These are phyloP conservation scores for Thalassoma bifasciatum DNA, from an alignment of 2,113 vertebrate species.

Conservation along the genomic window DNA sequence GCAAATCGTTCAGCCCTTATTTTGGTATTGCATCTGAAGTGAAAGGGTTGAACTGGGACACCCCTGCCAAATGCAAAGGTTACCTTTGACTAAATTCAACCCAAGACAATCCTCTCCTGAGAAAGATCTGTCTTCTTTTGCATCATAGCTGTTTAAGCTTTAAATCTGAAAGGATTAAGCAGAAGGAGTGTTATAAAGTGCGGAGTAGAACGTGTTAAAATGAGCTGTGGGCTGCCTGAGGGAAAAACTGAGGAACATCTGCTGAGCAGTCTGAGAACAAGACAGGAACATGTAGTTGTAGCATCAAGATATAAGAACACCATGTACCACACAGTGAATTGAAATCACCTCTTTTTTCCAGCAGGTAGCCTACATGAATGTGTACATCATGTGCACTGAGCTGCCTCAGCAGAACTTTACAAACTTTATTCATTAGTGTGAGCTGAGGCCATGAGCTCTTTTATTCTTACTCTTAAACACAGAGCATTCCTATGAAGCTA, in stretches of 20 bases:
- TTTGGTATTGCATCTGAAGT: no score
- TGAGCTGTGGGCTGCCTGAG: conserved; percentile 18
- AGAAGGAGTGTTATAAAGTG: conserved; percentile 15
- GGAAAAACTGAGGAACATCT: conserved; percentile 64
- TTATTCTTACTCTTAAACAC: conserved; percentile 47
- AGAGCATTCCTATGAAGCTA: conserved; percentile 51
- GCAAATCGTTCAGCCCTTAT: no score
- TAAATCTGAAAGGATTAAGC: neutral
- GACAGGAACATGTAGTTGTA: conserved; percentile 14
- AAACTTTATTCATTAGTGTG: conserved; percentile 65
- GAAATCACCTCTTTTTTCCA: neutral
- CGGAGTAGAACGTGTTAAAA: conserved; percentile 28
- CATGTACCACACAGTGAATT: conserved; percentile 14
- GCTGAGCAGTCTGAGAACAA: conserved; percentile 36
- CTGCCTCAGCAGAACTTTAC: conserved; percentile 53
- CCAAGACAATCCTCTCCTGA: no score
- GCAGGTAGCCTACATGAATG: conserved; percentile 2
- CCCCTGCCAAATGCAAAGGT: no score
- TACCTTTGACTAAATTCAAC: no score
- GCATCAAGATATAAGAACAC: conserved; percentile 10
- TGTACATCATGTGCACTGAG: conserved; percentile 28
- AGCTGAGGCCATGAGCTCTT: conserved; percentile 34
- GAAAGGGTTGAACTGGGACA: no score
- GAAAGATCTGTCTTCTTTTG: no score
- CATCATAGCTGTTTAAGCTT: neutral